Evolutionary conservation across 2,113 vertebrate genomes (phyloP).

Genomic region (Psammodynastes pulverulentus): DNA sequence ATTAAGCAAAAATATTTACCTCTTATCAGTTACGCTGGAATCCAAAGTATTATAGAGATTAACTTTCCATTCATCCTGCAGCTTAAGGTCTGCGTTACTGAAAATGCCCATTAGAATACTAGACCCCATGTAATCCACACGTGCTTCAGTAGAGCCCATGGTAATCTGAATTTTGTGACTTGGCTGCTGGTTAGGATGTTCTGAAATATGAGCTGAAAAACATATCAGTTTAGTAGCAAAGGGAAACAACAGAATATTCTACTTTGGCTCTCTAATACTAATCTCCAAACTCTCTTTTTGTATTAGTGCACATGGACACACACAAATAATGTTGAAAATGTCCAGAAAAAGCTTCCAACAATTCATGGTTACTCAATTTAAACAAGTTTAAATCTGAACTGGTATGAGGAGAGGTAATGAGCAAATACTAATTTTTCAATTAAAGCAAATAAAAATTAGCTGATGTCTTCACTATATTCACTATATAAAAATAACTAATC

Average conservation of each 20-base stretch:
- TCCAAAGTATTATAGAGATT: constrained; percentile 85
- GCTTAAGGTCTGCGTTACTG: constrained; percentile 95
- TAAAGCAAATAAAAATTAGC: not conserved
- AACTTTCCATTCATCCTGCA: constrained; percentile 98
- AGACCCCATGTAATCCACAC: constrained; percentile 98
- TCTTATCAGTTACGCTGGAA: constrained; percentile 91
- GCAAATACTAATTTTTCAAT: not conserved
- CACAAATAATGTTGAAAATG: not conserved
- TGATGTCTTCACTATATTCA: not conserved
- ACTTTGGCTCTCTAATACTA: not conserved
- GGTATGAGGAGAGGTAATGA: not conserved
- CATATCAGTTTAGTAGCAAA: constrained; percentile 16
- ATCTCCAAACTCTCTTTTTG: not conserved
- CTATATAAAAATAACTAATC: not conserved
- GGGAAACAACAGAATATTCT: not conserved
- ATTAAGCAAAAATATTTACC: constrained; percentile 66
- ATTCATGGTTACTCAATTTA: not conserved
- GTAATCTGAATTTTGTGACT: constrained; percentile 98
- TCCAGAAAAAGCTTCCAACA: not conserved
- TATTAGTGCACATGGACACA: not conserved
- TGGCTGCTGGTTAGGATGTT: constrained; percentile 96
- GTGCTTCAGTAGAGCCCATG: constrained; percentile 98
- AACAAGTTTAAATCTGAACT: not conserved
- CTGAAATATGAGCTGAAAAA: constrained; percentile 90
- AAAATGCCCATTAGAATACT: constrained; percentile 99